Conservation (phyloP, 64 coral and sea anemone species). For the Astreopora myriophthalma region DNA sequence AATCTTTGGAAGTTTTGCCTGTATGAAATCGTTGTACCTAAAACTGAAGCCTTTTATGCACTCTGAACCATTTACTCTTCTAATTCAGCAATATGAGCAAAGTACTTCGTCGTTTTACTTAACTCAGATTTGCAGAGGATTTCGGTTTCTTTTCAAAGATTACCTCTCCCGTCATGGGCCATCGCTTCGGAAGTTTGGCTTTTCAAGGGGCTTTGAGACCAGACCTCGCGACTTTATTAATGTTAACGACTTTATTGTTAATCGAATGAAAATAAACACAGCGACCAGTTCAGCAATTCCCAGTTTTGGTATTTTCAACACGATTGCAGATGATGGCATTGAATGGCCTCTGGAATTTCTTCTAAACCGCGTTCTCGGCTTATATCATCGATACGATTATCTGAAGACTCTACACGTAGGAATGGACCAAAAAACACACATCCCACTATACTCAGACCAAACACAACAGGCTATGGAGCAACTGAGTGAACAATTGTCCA, state of each 20-base stretch:
- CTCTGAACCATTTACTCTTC: too few species aligned
- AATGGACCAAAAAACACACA: background rate
- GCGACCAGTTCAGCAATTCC: background rate
- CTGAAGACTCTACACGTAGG: background rate
- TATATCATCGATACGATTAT: background rate
- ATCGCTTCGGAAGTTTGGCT: too few species aligned
- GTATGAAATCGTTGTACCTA: background rate
- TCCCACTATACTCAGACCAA: too few species aligned
- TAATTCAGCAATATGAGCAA: background rate
- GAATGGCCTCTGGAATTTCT: background rate
- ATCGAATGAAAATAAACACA: background rate
- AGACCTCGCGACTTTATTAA: too few species aligned
- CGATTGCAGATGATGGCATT: background rate
- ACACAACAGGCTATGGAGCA: too few species aligned
- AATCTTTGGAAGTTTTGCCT: background rate
- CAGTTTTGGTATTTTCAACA: background rate
- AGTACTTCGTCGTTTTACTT: background rate
- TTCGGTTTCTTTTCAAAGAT: background rate
- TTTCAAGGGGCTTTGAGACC: too few species aligned
- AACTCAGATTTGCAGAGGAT: background rate
- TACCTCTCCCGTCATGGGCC: background rate
- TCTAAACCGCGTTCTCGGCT: background rate
- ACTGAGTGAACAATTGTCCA: too few species aligned
- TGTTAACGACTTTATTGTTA: background rate
- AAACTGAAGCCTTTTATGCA: background rate